A percentile compares a stretch with the other conserved stretches of the same genome.
Evolutionary conservation across 2,113 vertebrate species (phyloP).

Genomic region (Lagenorhynchus albirostris): DNA sequence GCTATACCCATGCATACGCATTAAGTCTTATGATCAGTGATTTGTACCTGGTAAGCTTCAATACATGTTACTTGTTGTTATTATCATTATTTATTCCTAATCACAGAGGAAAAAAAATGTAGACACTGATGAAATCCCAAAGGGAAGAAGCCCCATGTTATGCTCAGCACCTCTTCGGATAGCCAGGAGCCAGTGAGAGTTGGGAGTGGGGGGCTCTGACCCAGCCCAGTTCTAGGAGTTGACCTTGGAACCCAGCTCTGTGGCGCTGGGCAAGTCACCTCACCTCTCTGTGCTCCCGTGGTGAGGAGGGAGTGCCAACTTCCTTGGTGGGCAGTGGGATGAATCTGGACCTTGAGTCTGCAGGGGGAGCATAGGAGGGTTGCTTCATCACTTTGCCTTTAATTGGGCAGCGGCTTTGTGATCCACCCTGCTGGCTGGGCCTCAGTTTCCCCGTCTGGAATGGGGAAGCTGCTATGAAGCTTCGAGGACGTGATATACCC

Average conservation of each 20-base stretch:
- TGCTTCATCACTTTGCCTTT: background rate
- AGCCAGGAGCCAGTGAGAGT: background rate
- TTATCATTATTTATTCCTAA: background rate
- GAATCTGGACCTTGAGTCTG: background rate
- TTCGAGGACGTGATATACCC: background rate
- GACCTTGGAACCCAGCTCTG: background rate
- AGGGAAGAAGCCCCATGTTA: background rate
- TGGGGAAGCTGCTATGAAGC: background rate
- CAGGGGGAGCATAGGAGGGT: no score
- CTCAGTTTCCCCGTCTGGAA: slow-evolving; percentile 6
- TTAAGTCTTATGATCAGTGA: no score
- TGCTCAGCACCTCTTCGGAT: background rate
- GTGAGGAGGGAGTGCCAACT: background rate
- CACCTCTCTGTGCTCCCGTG: background rate
- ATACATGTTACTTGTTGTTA: no score
- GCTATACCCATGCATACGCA: rapidly evolving
- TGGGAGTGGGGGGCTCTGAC: no score
- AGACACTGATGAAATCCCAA: background rate
- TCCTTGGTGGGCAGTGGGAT: rapidly evolving
- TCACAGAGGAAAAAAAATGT: background rate
- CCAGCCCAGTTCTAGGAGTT: no score
- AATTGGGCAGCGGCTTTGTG: background rate
- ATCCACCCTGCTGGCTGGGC: background rate
- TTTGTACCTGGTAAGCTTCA: background rate
- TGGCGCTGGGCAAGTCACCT: background rate